Percentiles rank a stretch among this genome's conserved stretches.
phyloP scores from a whole-genome alignment of 2,113 vertebrate species.

The Fregetta grallaria region DNA sequence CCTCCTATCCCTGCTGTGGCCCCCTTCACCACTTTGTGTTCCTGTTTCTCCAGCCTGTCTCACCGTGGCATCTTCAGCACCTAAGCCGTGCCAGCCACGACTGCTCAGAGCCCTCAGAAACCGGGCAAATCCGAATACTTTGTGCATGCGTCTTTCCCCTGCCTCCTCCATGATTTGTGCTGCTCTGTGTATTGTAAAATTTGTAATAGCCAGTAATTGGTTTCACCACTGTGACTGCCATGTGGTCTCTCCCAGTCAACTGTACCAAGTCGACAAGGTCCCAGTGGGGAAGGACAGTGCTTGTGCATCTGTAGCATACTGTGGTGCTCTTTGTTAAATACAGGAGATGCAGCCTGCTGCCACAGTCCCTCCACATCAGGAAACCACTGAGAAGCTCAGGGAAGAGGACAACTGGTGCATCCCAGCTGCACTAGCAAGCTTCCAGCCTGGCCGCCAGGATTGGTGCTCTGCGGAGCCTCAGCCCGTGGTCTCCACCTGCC shows the following conservation, averaged over 20 bases:
- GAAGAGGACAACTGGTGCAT: background rate
- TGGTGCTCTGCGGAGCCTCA: background rate
- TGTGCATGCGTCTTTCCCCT: accelerated
- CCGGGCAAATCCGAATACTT: background rate
- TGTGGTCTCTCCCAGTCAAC: accelerated
- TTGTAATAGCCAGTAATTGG: accelerated
- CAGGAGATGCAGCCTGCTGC: background rate
- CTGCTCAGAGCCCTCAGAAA: background rate
- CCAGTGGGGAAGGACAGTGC: background rate
- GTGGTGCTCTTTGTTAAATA: background rate
- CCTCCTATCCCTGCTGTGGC: background rate
- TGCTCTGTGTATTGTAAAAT: background rate
- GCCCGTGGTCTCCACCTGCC: accelerated
- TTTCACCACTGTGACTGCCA: accelerated
- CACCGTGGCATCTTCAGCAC: accelerated
- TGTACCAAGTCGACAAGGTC: background rate
- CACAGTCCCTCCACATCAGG: accelerated
- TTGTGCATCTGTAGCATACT: accelerated
- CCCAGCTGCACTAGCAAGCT: background rate
- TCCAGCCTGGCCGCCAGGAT: accelerated
- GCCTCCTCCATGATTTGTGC: accelerated
- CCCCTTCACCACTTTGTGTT: background rate
- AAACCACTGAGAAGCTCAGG: background rate
- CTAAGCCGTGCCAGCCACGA: background rate
- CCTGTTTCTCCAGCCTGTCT: background rate